phyloP scores from a whole-genome alignment of 2,113 vertebrate species.

The Narcine bancroftii region DNA sequence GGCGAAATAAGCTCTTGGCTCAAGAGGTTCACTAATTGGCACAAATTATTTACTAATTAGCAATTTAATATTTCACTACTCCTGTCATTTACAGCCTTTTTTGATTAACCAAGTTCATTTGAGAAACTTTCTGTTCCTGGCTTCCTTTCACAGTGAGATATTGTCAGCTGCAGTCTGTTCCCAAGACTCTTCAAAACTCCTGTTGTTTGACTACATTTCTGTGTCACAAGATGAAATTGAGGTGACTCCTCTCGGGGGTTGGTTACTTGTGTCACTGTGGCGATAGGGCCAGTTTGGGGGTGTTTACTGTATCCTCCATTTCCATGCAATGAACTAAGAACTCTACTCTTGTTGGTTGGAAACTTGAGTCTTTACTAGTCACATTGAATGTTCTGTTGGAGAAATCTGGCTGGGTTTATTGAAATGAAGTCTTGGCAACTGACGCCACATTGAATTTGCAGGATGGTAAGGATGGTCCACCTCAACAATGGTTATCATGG shows the following conservation, averaged over 20 bases:
- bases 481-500: neutral
- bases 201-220: too few relatives aligned
- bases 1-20: too few relatives aligned
- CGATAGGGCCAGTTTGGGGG: neutral
- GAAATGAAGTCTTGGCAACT: constrained; percentile 4
- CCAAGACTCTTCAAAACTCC: too few relatives aligned
- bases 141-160: too few relatives aligned
- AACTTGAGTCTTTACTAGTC: constrained; percentile 14
- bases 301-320: constrained; percentile 1
- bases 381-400: constrained; percentile 17
- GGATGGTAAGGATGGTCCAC: too few relatives aligned
- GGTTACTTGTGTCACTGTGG: neutral
- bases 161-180: too few relatives aligned
- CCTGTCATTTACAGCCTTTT: too few relatives aligned
- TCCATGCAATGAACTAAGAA: neutral
- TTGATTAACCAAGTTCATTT: too few relatives aligned
- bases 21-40: too few relatives aligned
- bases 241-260: neutral
- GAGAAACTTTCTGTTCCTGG: too few relatives aligned
- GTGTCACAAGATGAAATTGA: neutral
- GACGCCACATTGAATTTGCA: constrained; percentile 3
- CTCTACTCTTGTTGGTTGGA: neutral
- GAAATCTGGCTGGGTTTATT: constrained; percentile 8
- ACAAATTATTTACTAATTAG: too few relatives aligned
- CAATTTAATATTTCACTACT: too few relatives aligned